phyloP scores from a whole-genome alignment of 2,113 vertebrate species.

The Mus pahari region DNA sequence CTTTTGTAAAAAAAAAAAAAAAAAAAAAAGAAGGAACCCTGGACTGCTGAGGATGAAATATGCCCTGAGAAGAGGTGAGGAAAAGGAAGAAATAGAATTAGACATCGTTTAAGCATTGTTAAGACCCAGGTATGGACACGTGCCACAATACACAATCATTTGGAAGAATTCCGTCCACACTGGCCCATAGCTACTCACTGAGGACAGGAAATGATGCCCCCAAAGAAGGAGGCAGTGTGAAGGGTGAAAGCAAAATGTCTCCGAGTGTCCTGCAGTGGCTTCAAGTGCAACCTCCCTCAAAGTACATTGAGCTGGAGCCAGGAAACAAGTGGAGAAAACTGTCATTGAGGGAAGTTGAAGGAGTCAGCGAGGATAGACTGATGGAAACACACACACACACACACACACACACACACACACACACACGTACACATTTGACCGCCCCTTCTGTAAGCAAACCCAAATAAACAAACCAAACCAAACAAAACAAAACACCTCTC shows the following conservation, averaged over 20 bases:
- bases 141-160: neutral
- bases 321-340: neutral
- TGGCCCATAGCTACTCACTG: neutral
- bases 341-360: neutral
- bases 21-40: neutral
- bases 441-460: neutral
- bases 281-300: neutral
- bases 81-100: neutral
- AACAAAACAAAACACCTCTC: neutral
- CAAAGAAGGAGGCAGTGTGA: neutral
- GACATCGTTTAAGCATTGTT: neutral
- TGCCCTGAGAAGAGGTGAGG: neutral
- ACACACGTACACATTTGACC: neutral
- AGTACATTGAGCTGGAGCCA: neutral
- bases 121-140: neutral
- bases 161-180: neutral
- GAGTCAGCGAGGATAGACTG: neutral
- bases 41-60: neutral
- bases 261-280: fast-evolving
- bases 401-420: neutral
- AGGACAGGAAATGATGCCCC: neutral
- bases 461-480: neutral
- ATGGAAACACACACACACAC: neutral
- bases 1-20: neutral
- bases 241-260: neutral